These are phyloP conservation scores for Pollachius pollachius DNA, from an alignment of 2,113 vertebrate genomes.

Conservation along the genomic window DNA sequence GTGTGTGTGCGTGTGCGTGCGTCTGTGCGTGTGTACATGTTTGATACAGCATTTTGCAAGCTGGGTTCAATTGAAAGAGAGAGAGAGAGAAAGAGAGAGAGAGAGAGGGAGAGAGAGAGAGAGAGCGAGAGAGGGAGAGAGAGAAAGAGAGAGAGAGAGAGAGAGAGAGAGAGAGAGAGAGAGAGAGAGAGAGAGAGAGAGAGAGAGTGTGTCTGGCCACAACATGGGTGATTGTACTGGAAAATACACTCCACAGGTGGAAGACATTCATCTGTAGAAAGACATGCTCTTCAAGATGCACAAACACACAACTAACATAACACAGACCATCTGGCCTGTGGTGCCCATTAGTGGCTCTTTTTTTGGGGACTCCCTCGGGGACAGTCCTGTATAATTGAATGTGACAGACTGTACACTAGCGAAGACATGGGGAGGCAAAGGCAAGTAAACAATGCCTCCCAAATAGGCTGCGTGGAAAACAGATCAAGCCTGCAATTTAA, in stretches of 20 bases:
- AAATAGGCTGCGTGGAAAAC: no score
- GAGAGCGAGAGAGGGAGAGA: background rate
- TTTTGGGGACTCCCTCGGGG: slow-evolving; percentile 41
- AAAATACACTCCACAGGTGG: slow-evolving; percentile 65
- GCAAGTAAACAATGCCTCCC: slow-evolving; percentile 16
- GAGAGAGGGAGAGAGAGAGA: slow-evolving; percentile 5
- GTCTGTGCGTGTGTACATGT: slow-evolving; percentile 7
- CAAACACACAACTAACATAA: slow-evolving; percentile 54
- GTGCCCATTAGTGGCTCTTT: slow-evolving; percentile 21
- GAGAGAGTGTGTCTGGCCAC: slow-evolving; percentile 44
- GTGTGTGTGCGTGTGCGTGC: background rate
- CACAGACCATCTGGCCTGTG: slow-evolving; percentile 64
- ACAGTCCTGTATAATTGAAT: slow-evolving; percentile 34
- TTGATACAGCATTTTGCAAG: slow-evolving; percentile 29
- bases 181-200: background rate
- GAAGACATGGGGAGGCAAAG: slow-evolving; percentile 25
- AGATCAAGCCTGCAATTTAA: no score
- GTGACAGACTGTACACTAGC: slow-evolving; percentile 27
- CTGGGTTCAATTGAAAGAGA: slow-evolving; percentile 19
- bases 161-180: slow-evolving; percentile 10
- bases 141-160: no score
- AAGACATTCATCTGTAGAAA: slow-evolving; percentile 50
- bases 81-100: no score
- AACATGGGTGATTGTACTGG: slow-evolving; percentile 50
- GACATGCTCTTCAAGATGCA: slow-evolving; percentile 23